Conservation (phyloP, 2,797 vertebrate genomes). For the Scyliorhinus canicula region DNA sequence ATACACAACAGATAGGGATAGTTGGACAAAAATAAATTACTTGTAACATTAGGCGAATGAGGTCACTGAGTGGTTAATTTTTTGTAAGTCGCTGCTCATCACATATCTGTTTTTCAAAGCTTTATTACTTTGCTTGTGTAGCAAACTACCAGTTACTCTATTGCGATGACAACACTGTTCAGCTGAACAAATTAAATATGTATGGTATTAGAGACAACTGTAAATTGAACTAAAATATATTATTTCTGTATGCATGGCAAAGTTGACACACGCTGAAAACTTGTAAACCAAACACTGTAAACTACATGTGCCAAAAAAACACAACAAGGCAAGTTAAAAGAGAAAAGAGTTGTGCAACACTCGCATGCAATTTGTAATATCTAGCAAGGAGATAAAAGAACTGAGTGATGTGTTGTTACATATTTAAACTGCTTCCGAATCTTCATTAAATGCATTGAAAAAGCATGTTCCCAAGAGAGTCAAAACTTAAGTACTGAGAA, state of each 20-base stretch:
- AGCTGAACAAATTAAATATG: slow-evolving; percentile 14
- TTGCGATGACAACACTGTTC: not conserved
- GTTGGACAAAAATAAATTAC: slow-evolving; percentile 32
- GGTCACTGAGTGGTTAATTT: slow-evolving; percentile 24
- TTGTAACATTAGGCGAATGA: slow-evolving; percentile 8
- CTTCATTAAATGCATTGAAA: not conserved
- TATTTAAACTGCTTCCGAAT: not conserved
- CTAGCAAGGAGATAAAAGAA: slow-evolving; percentile 9
- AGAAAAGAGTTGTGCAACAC: slow-evolving; percentile 6
- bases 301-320: not conserved
- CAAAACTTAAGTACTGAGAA: not conserved
- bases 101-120: slow-evolving; percentile 6
- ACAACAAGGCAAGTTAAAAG: not conserved
- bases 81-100: slow-evolving; percentile 17
- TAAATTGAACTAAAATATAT: not conserved
- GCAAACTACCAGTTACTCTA: slow-evolving; percentile 17
- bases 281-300: slow-evolving; percentile 26
- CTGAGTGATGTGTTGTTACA: slow-evolving; percentile 2
- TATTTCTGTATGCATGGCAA: slow-evolving; percentile 16
- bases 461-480: not conserved
- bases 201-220: not conserved
- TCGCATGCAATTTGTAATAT: slow-evolving; percentile 15
- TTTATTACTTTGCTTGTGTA: not conserved
- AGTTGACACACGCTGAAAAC: slow-evolving; percentile 14
- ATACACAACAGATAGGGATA: slow-evolving; percentile 30